Base-by-base conservation (phyloP, 2,797 vertebrate genomes). In the Spheniscus humboldti region DNA sequence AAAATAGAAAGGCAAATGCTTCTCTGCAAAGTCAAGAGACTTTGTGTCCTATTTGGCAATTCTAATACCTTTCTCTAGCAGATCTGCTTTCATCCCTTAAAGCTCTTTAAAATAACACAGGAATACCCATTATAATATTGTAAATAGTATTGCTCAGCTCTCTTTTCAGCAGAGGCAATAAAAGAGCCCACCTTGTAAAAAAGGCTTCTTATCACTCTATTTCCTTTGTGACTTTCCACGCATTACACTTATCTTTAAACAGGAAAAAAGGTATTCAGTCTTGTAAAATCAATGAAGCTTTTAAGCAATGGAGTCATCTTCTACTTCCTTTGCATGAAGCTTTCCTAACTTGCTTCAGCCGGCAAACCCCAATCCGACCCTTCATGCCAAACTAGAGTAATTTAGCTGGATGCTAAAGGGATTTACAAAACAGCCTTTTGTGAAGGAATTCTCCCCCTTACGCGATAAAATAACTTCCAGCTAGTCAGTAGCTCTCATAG, bases 21-120 rank as follows among this genome's bases (percentile, higher is more conserved):
- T 27, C 85, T 60, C 52, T 96, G 64, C 39, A 76, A 90, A 96
- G 53, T 95, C 88, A 94, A 95, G 30, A 78, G 62, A 60, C 41
- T 43, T 5, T 87, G 39, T 80, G 16, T 91, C 71, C 56, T 95
- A 11, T 87, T 94, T 96, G 84, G 48, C 37, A 89, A 39, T 77
- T 88, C 85, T 87, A 95, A 94, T 86, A 76, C 20, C 60, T 96
- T 97, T 76, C 64, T 37, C 30, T 75, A 81, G 83, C 19, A 79
- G 47, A 96, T 81, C 30, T 55, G 45, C 82, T 96, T 94, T 96
- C 86, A 91, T 92, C 43, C 64, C 90, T 96, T 94, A 95, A 94
- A 86, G 62, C 78, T 97, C 89, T 97, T 97, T 94, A 97, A 88
- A 94, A 95, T 96, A 96, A 92, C 71, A 94, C 31, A 88, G 45